Percentiles rank a stretch among this genome's conserved stretches.
These are phyloP conservation scores for Falco peregrinus DNA, from an alignment of 2,797 vertebrate genomes.

Conservation along the genomic window DNA sequence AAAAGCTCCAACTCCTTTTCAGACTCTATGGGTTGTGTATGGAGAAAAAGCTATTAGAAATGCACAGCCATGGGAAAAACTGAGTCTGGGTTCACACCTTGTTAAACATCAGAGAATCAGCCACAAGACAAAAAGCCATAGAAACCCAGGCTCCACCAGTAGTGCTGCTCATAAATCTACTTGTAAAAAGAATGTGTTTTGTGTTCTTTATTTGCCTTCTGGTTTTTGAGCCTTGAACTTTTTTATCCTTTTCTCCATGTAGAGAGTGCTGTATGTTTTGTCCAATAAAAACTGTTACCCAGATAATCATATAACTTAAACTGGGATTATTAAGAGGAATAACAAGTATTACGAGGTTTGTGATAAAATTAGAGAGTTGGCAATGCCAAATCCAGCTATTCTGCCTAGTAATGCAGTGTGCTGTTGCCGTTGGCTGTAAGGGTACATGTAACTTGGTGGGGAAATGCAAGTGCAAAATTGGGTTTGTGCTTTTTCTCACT, in stretches of 20 bases:
- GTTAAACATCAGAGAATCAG: constrained; percentile 37
- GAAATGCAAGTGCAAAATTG: background rate
- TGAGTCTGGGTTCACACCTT: background rate
- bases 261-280: background rate
- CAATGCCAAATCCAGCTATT: background rate
- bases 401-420: background rate
- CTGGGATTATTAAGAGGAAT: background rate
- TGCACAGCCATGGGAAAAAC: background rate
- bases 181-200: constrained; percentile 14
- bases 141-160: background rate
- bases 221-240: background rate
- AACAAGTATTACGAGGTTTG: background rate
- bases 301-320: background rate
- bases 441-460: background rate
- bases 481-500: background rate
- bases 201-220: background rate
- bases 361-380: background rate
- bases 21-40: background rate
- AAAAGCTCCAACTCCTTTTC: background rate
- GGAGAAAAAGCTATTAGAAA: background rate
- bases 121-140: background rate
- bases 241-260: background rate
- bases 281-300: background rate
- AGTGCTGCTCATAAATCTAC: background rate
- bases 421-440: background rate